Percentiles rank a stretch among this genome's conserved stretches.
These are phyloP conservation scores for Xenopus laevis DNA, from an alignment of 2,113 vertebrate species.

Conservation along the genomic window DNA sequence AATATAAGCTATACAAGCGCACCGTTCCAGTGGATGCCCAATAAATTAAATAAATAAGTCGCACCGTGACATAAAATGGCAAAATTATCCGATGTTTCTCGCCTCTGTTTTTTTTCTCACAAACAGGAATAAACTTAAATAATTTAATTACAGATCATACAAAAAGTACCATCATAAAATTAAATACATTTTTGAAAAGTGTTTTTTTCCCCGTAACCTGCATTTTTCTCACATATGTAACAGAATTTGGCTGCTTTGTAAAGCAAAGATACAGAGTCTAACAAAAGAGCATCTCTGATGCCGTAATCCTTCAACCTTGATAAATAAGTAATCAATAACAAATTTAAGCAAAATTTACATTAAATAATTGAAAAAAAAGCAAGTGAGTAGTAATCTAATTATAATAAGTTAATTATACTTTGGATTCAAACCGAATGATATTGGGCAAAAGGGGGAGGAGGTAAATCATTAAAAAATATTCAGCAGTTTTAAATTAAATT, in stretches of 20 bases:
- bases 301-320: constrained; percentile 58
- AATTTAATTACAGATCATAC: constrained; percentile 61
- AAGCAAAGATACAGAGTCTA: constrained; percentile 67
- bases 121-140: constrained; percentile 64
- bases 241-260: constrained; percentile 68
- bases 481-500: constrained; percentile 56
- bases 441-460: neutral
- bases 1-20: constrained; percentile 61
- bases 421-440: constrained; percentile 1
- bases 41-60: constrained; percentile 81
- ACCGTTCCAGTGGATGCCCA: constrained; percentile 50
- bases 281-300: constrained; percentile 75
- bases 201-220: constrained; percentile 21
- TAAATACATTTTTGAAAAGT: constrained; percentile 49
- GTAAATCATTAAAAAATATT: constrained; percentile 35
- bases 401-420: constrained; percentile 75
- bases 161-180: constrained; percentile 45
- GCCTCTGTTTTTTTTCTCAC: too few species aligned
- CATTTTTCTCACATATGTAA: constrained; percentile 53
- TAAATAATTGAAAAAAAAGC: constrained; percentile 69
- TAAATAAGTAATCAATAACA: constrained; percentile 73
- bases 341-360: constrained; percentile 64
- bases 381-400: constrained; percentile 38
- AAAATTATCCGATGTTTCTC: constrained; percentile 45
- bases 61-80: constrained; percentile 53